Evolutionary conservation across 2,888 invertebrate genomes (phyloP).

Genomic region (Metopia argyrocephala): DNA sequence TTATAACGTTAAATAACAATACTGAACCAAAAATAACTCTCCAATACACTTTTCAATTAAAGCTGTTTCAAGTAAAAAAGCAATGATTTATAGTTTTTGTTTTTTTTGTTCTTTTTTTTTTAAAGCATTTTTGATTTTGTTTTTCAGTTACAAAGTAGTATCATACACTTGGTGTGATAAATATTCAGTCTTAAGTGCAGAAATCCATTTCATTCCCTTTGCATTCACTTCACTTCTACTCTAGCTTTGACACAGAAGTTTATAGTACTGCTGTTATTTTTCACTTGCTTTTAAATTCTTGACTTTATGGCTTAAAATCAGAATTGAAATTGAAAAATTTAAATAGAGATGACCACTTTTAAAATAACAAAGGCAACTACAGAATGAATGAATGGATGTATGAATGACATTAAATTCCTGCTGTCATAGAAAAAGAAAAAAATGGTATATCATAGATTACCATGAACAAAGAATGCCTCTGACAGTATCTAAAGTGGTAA

Average conservation of each 20-base stretch:
- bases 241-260: background rate
- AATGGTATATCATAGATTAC: background rate
- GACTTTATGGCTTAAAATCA: background rate
- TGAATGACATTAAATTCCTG: background rate
- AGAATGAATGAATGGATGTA: background rate
- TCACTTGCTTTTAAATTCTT: slow-evolving; percentile 9
- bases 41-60: too few species aligned
- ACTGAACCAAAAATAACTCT: too few species aligned
- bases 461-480: too few species aligned
- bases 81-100: too few species aligned
- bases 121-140: too few species aligned
- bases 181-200: slow-evolving; percentile 20
- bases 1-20: too few species aligned
- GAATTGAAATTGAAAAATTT: slow-evolving; percentile 12
- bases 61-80: too few species aligned
- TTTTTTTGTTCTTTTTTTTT: too few species aligned
- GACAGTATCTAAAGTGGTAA: too few species aligned
- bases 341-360: background rate
- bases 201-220: background rate
- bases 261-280: background rate
- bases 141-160: too few species aligned
- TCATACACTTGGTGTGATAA: slow-evolving; percentile 17
- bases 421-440: too few species aligned
- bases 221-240: background rate
- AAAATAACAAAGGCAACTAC: background rate